phyloP scores from a whole-genome alignment of 1,140 invertebrate species.

The Periplaneta americana region DNA sequence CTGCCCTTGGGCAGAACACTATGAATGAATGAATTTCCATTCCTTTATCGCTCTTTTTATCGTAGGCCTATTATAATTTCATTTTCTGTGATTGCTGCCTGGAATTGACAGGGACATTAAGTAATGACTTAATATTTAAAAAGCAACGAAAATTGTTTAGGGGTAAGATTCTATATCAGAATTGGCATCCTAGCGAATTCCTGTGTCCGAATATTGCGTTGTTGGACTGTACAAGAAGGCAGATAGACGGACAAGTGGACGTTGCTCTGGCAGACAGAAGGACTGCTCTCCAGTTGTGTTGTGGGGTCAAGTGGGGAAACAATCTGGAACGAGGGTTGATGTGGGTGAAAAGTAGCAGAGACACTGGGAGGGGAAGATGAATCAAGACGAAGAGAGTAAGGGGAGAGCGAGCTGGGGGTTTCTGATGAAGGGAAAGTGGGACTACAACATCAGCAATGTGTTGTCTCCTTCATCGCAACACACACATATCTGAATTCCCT shows the following conservation, averaged over 20 bases:
- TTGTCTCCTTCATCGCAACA: not conserved
- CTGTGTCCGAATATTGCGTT: not conserved
- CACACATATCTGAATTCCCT: not conserved
- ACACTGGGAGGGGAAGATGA: not conserved
- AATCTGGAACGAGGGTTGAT: not conserved
- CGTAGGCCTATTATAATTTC: too few relatives aligned
- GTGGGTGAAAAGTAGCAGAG: not conserved
- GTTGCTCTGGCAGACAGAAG: not conserved
- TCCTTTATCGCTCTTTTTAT: too few relatives aligned
- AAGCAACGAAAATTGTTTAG: too few relatives aligned
- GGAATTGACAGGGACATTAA: too few relatives aligned
- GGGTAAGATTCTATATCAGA: too few relatives aligned
- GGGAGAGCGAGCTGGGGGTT: too few relatives aligned
- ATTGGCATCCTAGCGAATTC: too few relatives aligned
- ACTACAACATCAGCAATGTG: not conserved
- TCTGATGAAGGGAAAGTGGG: not conserved
- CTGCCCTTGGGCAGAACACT: too few relatives aligned
- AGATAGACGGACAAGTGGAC: not conserved
- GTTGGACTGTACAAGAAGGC: not conserved
- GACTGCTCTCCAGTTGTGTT: not conserved
- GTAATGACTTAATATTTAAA: too few relatives aligned
- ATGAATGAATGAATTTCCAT: too few relatives aligned
- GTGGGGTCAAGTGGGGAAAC: not conserved
- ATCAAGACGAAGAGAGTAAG: not conserved
- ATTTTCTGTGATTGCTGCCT: too few relatives aligned